Conservation (phyloP, 2,888 invertebrate genomes). For the Catotricha subobsoleta region DNA sequence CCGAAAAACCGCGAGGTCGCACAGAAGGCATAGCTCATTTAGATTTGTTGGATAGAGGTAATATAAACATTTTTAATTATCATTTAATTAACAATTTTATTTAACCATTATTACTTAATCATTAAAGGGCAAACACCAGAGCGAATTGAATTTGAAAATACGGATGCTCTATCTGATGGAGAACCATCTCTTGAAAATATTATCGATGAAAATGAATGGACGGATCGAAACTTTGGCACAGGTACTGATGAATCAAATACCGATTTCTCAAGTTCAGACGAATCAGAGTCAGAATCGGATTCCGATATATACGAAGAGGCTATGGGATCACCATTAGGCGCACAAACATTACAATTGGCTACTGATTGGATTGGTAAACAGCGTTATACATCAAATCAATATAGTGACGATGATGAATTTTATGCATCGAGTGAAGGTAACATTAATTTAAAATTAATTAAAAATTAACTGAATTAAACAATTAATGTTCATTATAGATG, state of each 20-base stretch:
- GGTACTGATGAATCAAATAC: slow-evolving; percentile 48
- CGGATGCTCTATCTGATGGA: slow-evolving; percentile 42
- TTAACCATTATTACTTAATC: slow-evolving; percentile 10
- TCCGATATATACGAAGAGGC: slow-evolving; percentile 53
- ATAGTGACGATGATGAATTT: slow-evolving; percentile 26
- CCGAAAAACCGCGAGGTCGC: slow-evolving; percentile 16
- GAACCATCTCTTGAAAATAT: slow-evolving; percentile 47
- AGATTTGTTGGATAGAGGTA: slow-evolving; percentile 23
- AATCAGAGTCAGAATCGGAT: slow-evolving; percentile 39
- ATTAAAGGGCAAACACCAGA: slow-evolving; percentile 50
- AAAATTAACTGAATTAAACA: neutral
- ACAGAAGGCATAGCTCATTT: slow-evolving; percentile 21
- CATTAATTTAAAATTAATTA: neutral
- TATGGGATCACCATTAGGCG: slow-evolving; percentile 35
- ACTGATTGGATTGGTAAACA: slow-evolving; percentile 46
- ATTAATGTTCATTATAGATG: slow-evolving; percentile 28
- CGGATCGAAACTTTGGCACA: slow-evolving; percentile 78
- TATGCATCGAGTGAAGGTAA: slow-evolving; percentile 30
- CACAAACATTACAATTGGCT: slow-evolving; percentile 46
- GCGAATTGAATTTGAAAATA: slow-evolving; percentile 61
- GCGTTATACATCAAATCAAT: slow-evolving; percentile 31
- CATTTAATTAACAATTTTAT: neutral
- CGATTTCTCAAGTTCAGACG: slow-evolving; percentile 35
- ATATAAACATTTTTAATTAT: neutral
- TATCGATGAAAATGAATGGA: slow-evolving; percentile 93